phyloP scores from a whole-genome alignment of 2,113 vertebrate species.

The Butorides virescens region DNA sequence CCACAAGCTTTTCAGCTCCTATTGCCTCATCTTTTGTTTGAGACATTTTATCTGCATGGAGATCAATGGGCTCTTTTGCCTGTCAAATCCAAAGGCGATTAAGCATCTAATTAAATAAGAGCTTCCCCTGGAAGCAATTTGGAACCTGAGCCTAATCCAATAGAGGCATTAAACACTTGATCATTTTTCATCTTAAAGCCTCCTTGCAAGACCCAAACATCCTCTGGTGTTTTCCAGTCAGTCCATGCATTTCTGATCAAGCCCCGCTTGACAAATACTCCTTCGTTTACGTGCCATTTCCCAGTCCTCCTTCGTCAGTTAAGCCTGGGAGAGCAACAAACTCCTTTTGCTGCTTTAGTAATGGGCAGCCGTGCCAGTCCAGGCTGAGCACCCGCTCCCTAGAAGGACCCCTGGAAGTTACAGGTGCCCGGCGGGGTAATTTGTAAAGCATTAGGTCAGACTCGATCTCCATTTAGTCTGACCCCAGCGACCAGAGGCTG shows the following conservation, averaged over 20 bases:
- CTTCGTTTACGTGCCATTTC: neutral
- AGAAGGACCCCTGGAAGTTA: neutral
- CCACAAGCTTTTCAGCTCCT: slow-evolving; percentile 2
- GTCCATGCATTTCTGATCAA: neutral
- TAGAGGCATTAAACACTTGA: slow-evolving; percentile 60
- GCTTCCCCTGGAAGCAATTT: slow-evolving; percentile 68
- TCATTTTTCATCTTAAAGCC: slow-evolving; percentile 58
- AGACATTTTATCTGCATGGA: slow-evolving; percentile 46
- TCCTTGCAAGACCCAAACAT: slow-evolving; percentile 52
- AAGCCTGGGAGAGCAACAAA: neutral
- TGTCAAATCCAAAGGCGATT: slow-evolving; percentile 68
- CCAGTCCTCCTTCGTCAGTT: neutral
- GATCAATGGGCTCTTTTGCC: slow-evolving; percentile 62
- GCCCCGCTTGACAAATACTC: neutral
- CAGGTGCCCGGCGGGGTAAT: neutral
- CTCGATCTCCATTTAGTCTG: neutral
- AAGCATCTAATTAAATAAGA: slow-evolving; percentile 69
- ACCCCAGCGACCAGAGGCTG: neutral
- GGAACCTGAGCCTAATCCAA: slow-evolving; percentile 63
- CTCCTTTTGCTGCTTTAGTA: neutral
- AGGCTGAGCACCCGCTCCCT: neutral
- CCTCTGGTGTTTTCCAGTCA: slow-evolving; percentile 52
- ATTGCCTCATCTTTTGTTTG: slow-evolving; percentile 37
- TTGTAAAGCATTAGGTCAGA: neutral
- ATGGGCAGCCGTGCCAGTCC: neutral